Evolutionary conservation across 1,140 invertebrate species (phyloP), one percentile per base, ranked within the genome.

Genomic region (Drosophila bocqueti): DNA sequence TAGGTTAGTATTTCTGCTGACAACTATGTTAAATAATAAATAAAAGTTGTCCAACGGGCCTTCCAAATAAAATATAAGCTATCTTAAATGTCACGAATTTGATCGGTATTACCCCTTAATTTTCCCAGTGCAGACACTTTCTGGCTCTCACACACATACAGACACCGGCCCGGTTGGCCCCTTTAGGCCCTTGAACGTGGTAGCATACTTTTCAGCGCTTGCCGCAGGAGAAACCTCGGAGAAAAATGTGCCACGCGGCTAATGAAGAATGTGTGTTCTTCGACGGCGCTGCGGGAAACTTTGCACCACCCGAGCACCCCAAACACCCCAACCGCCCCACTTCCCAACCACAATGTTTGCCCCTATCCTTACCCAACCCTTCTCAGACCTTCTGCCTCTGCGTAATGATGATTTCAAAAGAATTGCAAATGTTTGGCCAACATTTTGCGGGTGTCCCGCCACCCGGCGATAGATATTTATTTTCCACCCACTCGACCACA

Each of bases 221-320:
- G 54, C 62, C 61, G 42, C 74, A 66, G 63, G 45, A 75, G 38
- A 38, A 68, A 77, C 75, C 59, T 57, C 46, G 59, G 46, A 79
- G 76, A 79, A 73, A 79, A 79, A 79, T 79, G 76, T 79, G 77
- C 38, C 76, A 79, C 65, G 76, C 76, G 65, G 76, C 76, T 79
- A 79, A 79, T 79, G 76, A 79, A 79, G 76, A 79, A 79, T 79
- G 76, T 79, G 77, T 79, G 77, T 79, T 78, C 67, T 71, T 55
- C 64, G 67, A 29, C 63, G 47, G 16, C 57, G 60, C 52, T 60
- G 76, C 68, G 50, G 61, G 52, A 79, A 79, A 72, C 67, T 79
- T 64, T 64, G 52, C 65, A 50, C 66, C 63, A 40, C 52, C 47
- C 42, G 15, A 42, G 34, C 21, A 26, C 1, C 21, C 13, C 11